Evolutionary conservation across 2,888 invertebrate species (phyloP).

Genomic region (Drosophila greeni): DNA sequence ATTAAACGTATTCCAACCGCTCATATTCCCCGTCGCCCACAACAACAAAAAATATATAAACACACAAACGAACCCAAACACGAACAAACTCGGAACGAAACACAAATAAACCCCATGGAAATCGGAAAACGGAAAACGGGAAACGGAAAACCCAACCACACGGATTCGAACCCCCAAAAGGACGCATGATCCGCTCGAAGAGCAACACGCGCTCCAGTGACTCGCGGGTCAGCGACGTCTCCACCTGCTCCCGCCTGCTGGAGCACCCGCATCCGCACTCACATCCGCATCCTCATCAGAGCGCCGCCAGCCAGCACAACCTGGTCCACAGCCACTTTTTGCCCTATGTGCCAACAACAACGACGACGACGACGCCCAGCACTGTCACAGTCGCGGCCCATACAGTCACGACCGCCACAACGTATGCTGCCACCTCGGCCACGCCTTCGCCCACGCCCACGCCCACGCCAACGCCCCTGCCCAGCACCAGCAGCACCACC

Average conservation of each 20-base stretch:
- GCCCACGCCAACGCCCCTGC: conserved; percentile 41
- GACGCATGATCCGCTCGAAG: conserved; percentile 78
- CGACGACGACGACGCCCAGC: conserved; percentile 60
- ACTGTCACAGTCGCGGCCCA: conserved; percentile 33
- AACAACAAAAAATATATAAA: conserved; percentile 5
- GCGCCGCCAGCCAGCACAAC: conserved; percentile 68
- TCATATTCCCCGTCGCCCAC: conserved; percentile 22
- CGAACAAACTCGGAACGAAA: conserved; percentile 15
- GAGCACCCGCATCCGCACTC: conserved; percentile 56
- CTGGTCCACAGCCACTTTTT: conserved; percentile 70
- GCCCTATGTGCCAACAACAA: conserved; percentile 71
- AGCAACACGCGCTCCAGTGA: conserved; percentile 79
- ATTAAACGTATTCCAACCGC: conserved; percentile 47
- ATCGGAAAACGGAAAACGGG: conserved; percentile 25
- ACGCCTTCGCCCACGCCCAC: conserved; percentile 30
- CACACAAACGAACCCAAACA: conserved; percentile 19
- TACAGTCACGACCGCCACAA: conserved; percentile 14
- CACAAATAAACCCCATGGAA: conserved; percentile 18
- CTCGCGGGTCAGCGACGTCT: conserved; percentile 77
- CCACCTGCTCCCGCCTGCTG: conserved; percentile 77
- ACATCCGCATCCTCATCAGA: conserved; percentile 49
- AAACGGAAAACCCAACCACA: conserved; percentile 13
- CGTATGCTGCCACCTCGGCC: conserved; percentile 37
- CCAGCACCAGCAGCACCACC: conserved; percentile 44
- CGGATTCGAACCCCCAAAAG: conserved; percentile 53